These are phyloP conservation scores for Pangasius larnaudii DNA, from an alignment of 2,797 vertebrate genomes.

Conservation along the genomic window DNA sequence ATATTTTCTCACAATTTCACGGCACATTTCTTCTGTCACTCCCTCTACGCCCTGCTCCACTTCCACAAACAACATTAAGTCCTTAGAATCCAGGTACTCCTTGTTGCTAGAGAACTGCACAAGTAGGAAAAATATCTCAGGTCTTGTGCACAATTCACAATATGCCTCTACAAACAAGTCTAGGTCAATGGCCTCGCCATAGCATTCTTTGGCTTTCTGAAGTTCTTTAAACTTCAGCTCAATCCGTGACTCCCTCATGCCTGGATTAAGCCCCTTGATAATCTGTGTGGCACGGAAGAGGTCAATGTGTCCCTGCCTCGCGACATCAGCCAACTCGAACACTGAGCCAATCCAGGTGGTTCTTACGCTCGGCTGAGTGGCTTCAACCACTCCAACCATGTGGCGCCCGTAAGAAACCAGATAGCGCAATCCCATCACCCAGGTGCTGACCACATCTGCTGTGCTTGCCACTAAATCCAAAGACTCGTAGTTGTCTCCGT, in stretches of 20 bases:
- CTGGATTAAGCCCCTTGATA: slow-evolving; percentile 89
- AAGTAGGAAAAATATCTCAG: slow-evolving; percentile 90
- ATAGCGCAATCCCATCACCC: slow-evolving; percentile 94
- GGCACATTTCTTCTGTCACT: slow-evolving; percentile 86
- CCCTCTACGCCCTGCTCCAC: slow-evolving; percentile 91
- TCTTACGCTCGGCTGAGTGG: slow-evolving; percentile 82
- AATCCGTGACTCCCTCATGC: slow-evolving; percentile 88
- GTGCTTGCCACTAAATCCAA: slow-evolving; percentile 89
- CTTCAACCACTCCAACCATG: slow-evolving; percentile 79
- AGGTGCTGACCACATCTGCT: slow-evolving; percentile 88
- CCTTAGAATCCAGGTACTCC: slow-evolving; percentile 89
- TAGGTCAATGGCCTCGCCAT: slow-evolving; percentile 78
- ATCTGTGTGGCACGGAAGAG: slow-evolving; percentile 87
- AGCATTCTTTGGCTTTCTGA: slow-evolving; percentile 85
- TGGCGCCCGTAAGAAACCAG: slow-evolving; percentile 90
- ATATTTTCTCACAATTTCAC: slow-evolving; percentile 85
- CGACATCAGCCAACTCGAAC: slow-evolving; percentile 85
- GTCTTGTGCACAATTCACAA: slow-evolving; percentile 90
- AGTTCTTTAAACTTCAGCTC: slow-evolving; percentile 93
- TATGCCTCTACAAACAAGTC: slow-evolving; percentile 88
- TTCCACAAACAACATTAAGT: slow-evolving; percentile 89
- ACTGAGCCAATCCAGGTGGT: slow-evolving; percentile 91
- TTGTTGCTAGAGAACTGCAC: slow-evolving; percentile 96
- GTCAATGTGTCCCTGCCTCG: slow-evolving; percentile 82
- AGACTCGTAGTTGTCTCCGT: slow-evolving; percentile 93